Evolutionary conservation across 2,113 vertebrate species (phyloP).

Genomic region (Tonatia bakeri): DNA sequence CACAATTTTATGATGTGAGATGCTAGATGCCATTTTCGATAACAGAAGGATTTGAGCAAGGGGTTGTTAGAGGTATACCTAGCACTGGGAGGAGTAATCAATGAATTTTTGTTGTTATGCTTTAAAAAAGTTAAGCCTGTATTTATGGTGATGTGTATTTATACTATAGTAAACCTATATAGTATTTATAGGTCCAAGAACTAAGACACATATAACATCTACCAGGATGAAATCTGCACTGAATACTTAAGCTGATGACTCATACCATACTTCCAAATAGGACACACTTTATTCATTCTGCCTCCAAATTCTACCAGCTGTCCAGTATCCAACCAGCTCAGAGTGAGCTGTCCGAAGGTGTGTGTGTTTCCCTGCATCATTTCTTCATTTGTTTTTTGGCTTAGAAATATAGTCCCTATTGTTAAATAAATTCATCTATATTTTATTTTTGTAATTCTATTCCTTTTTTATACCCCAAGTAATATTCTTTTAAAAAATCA

Average conservation of each 20-base stretch:
- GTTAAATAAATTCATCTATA: not conserved
- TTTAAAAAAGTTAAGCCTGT: not conserved
- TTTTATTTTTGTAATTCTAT: not conserved
- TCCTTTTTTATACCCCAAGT: not conserved
- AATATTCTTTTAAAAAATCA: not conserved
- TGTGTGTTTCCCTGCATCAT: not conserved
- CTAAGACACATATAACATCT: not conserved
- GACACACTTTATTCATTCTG: constrained; percentile 89
- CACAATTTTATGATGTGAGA: not conserved
- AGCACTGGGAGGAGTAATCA: not conserved
- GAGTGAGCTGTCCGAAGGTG: constrained; percentile 89
- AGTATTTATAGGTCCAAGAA: not conserved
- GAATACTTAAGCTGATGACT: not conserved
- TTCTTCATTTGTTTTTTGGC: not conserved
- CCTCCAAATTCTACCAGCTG: constrained; percentile 89
- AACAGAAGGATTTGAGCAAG: not conserved
- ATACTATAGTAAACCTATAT: too few species aligned
- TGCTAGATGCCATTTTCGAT: not conserved
- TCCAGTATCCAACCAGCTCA: constrained; percentile 90
- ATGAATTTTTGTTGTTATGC: not conserved
- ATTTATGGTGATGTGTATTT: not conserved
- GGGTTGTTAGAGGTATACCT: not conserved
- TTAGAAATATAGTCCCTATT: not conserved
- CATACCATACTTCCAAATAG: constrained; percentile 94
- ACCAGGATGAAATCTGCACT: not conserved